phyloP scores from a whole-genome alignment of 2,888 invertebrate genomes.

The Enchytraeus crypticus region DNA sequence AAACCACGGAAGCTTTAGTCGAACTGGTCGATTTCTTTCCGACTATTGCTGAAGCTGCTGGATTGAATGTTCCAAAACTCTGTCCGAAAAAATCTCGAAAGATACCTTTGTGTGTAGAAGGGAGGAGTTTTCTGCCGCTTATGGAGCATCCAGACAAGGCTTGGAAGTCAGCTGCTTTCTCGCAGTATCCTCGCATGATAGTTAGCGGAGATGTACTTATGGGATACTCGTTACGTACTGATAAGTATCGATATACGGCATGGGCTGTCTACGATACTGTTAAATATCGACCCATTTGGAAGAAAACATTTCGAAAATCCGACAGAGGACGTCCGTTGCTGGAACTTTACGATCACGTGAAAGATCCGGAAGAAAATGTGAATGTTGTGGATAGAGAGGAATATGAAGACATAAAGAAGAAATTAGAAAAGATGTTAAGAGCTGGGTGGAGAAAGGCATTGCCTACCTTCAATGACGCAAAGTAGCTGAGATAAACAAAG shows the following conservation, averaged over 20 bases:
- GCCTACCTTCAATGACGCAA: no score
- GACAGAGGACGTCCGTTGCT: background rate
- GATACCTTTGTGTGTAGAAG: slow-evolving; percentile 17
- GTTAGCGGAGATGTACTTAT: slow-evolving; percentile 28
- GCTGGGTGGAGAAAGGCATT: background rate
- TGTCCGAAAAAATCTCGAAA: slow-evolving; percentile 16
- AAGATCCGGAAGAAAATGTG: slow-evolving; percentile 16
- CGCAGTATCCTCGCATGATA: slow-evolving; percentile 25
- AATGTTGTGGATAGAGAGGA: slow-evolving; percentile 5
- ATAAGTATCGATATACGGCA: slow-evolving; percentile 25
- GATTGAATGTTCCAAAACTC: slow-evolving; percentile 11
- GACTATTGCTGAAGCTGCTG: slow-evolving; percentile 32
- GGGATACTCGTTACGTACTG: slow-evolving; percentile 31
- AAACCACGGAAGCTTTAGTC: slow-evolving; percentile 27
- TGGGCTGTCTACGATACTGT: slow-evolving; percentile 26
- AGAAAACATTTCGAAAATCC: background rate
- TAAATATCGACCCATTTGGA: slow-evolving; percentile 8
- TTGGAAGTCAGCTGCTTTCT: slow-evolving; percentile 21
- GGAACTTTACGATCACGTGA: slow-evolving; percentile 18
- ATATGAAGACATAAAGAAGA: slow-evolving; percentile 2
- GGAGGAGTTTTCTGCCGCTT: slow-evolving; percentile 17
- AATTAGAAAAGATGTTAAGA: background rate
- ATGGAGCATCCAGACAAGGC: slow-evolving; percentile 1
- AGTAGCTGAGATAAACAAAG: no score
- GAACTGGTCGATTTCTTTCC: slow-evolving; percentile 35